Percentiles rank a stretch among this genome's conserved stretches.
These are phyloP conservation scores for Mesorhabditis spiculigera DNA, from an alignment of 2,888 invertebrate species.

Conservation along the genomic window DNA sequence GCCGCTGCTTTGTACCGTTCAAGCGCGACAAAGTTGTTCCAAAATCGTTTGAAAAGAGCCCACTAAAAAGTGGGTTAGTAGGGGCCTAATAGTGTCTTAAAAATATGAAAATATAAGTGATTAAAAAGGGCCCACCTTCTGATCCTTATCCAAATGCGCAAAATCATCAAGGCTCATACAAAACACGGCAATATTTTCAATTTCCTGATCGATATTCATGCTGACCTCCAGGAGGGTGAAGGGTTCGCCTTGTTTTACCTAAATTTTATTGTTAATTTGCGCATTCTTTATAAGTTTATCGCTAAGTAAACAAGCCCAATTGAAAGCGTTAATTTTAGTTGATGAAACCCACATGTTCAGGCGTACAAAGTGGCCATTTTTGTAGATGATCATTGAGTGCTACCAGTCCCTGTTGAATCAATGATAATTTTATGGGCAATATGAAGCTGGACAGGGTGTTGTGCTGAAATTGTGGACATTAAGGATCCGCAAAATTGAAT, in stretches of 20 bases:
- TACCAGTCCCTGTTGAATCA: background rate
- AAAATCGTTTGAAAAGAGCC: background rate
- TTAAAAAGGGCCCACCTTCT: background rate
- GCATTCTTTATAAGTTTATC: too few relatives aligned
- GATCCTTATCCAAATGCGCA: slow-evolving; percentile 5
- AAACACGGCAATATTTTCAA: slow-evolving; percentile 4
- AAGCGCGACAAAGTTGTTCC: background rate
- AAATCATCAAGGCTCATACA: background rate
- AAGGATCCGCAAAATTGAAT: too few relatives aligned
- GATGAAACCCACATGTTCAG: background rate
- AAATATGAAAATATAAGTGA: background rate
- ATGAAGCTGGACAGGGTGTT: background rate
- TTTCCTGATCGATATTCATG: background rate
- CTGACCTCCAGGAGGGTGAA: background rate
- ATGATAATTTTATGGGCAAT: background rate
- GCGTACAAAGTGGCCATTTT: slow-evolving; percentile 2
- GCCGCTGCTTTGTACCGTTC: slow-evolving; percentile 2
- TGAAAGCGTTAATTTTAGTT: background rate
- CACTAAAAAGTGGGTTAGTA: background rate
- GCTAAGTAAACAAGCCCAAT: too few relatives aligned
- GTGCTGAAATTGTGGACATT: background rate
- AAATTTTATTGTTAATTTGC: background rate
- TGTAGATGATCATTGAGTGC: background rate
- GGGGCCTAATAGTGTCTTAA: background rate
- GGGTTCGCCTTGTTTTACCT: background rate